A percentile compares a stretch with the other conserved stretches of the same genome.
Evolutionary conservation across 64 coral and sea anemone genomes (phyloP).

Genomic region (Hydrozoanthus tunicans): DNA sequence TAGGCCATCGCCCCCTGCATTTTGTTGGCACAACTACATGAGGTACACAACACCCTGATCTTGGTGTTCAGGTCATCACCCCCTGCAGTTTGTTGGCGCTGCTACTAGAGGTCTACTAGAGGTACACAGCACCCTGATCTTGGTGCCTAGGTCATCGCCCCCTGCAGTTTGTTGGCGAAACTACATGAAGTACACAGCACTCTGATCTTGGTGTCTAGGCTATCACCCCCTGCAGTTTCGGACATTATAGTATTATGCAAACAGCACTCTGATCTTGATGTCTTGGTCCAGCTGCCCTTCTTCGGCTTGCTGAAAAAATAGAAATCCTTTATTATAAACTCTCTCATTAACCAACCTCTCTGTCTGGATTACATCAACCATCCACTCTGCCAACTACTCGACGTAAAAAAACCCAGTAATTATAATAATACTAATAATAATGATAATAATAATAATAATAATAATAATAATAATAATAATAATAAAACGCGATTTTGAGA

Average conservation of each 20-base stretch:
- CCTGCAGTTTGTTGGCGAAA: neutral
- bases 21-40: no score
- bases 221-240: no score
- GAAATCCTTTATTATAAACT: neutral
- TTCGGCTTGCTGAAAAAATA: constrained; percentile 41
- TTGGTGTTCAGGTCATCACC: no score
- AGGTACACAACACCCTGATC: no score
- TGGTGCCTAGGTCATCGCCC: neutral
- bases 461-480: no score
- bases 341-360: no score
- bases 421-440: no score
- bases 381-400: neutral
- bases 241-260: constrained; percentile 40
- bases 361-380: no score
- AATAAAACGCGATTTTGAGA: no score
- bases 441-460: no score
- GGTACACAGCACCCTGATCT: neutral
- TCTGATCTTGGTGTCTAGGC: neutral
- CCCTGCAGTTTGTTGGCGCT: neutral
- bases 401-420: no score
- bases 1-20: no score
- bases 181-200: neutral
- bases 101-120: neutral
- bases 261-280: constrained; percentile 56
- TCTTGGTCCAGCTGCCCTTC: constrained; percentile 54